Conservation (phyloP, 2,797 vertebrate genomes). For the Phalanger gymnotis region DNA sequence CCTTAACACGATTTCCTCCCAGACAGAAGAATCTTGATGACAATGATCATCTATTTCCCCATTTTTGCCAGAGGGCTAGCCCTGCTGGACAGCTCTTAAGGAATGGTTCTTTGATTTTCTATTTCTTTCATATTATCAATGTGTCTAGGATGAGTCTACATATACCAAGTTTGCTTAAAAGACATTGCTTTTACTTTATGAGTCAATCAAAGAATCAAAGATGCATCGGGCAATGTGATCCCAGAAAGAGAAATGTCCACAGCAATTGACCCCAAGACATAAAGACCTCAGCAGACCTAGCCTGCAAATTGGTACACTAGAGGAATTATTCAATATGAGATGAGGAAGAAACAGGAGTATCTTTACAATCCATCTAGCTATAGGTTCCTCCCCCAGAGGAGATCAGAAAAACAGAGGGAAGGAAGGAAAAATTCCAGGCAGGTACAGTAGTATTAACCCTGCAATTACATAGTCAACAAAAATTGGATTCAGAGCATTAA, state of each 20-base stretch:
- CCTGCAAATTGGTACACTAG: not conserved
- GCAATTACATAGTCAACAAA: not conserved
- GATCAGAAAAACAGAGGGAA: not conserved
- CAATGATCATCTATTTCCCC: not conserved
- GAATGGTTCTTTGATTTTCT: not conserved
- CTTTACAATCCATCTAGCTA: not conserved
- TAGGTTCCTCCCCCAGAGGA: not conserved
- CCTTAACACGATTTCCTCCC: not conserved
- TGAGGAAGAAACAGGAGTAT: not conserved
- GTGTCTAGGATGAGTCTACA: not conserved
- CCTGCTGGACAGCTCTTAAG: not conserved
- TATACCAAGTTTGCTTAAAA: not conserved
- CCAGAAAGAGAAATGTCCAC: not conserved
- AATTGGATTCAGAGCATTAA: not conserved
- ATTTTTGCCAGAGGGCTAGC: not conserved
- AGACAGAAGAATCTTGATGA: not conserved
- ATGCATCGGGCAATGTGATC: not conserved
- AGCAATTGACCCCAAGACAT: not conserved
- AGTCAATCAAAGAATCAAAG: not conserved
- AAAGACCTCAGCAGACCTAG: not conserved
- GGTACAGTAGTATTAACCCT: not conserved
- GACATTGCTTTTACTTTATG: not conserved
- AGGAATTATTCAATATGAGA: not conserved
- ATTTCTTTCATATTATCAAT: not conserved
- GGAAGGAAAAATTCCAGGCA: not conserved